Base-by-base conservation (phyloP, 2,113 vertebrate genomes). In the Vulpes lagopus region DNA sequence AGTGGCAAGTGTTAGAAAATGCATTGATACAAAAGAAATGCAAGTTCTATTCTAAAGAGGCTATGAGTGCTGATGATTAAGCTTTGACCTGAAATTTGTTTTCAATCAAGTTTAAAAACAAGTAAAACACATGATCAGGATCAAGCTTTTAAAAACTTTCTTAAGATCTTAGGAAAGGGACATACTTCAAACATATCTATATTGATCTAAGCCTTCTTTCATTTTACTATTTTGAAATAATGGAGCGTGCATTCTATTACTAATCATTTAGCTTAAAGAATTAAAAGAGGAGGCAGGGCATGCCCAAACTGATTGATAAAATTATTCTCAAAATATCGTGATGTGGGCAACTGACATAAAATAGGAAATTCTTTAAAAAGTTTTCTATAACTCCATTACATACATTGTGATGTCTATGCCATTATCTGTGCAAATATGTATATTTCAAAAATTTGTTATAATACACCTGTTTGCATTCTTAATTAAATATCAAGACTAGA, bases 361-460 rank as follows among this genome's bases (percentile, higher is more conserved):
- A 93, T 96, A 98, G 85, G 20, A 96, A 71, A 73, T 95, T 96
- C 69, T 97, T 83, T 86, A 94, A 96, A 97, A 92, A 93, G 86
- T 35, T 92, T 85, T 97, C 19, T n/a, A 30, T 97, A 93, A 98
- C 38, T 91, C 84, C 86, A 94, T 98, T 97, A 96, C 85, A 69
- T 96, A 64, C 59, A 91, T 97, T 97, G 84, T 71, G 80, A 81
- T 94, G 74, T 84, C 30, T 94, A 95, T 96, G 91, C 62, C 65
- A 80, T 97, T 98, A 80, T 90, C 57, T 88, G 89, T 32, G 7
- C 19, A 96, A 96, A 2, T 96, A 27, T 90, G 43, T 6, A 11
- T 79, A 93, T 96, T 98, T 98, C 91, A 98, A 20, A 97, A 97
- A 94, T 96, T 96, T 96, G 59, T 96, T 95, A 90, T 96, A 93